A percentile compares a stretch with the other conserved stretches of the same genome.
phyloP scores from a whole-genome alignment of 2,888 invertebrate genomes.

The Troilus luridus region DNA sequence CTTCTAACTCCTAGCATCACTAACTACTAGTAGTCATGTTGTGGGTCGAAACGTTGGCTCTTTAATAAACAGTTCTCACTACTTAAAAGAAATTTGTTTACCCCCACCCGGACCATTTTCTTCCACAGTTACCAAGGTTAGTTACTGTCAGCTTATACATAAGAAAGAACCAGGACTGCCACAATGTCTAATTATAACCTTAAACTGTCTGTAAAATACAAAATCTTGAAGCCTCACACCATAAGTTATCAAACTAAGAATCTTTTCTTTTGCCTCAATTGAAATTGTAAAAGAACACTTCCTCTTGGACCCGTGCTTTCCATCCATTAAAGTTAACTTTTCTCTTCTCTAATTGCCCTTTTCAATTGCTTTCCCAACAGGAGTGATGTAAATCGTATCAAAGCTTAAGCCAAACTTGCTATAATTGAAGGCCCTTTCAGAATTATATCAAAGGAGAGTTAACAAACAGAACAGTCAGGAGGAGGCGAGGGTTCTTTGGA shows the following conservation, averaged over 20 bases:
- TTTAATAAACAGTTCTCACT: too few relatives aligned
- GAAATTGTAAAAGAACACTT: not conserved
- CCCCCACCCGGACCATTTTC: too few relatives aligned
- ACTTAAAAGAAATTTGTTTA: too few relatives aligned
- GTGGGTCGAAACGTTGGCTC: too few relatives aligned
- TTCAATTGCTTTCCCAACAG: not conserved
- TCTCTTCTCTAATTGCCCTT: conserved; percentile 18
- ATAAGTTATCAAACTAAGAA: not conserved
- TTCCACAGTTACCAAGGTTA: too few relatives aligned
- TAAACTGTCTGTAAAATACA: too few relatives aligned
- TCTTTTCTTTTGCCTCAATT: not conserved
- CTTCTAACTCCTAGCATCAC: too few relatives aligned
- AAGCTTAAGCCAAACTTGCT: not conserved
- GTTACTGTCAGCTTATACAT: too few relatives aligned
- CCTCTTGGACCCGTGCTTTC: too few relatives aligned
- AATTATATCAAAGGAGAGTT: conserved; percentile 13
- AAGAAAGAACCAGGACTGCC: not conserved
- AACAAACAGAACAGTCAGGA: not conserved
- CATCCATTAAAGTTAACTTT: not conserved
- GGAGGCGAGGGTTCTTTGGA: not conserved
- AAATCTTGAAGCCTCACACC: not conserved
- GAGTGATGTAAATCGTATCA: conserved; percentile 1
- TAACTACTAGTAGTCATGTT: too few relatives aligned
- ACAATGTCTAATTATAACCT: too few relatives aligned
- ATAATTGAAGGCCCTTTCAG: not conserved